A percentile compares a stretch with the other conserved stretches of the same genome.
Evolutionary conservation across 1,140 invertebrate genomes (phyloP).

Genomic region (Octopus sinensis): DNA sequence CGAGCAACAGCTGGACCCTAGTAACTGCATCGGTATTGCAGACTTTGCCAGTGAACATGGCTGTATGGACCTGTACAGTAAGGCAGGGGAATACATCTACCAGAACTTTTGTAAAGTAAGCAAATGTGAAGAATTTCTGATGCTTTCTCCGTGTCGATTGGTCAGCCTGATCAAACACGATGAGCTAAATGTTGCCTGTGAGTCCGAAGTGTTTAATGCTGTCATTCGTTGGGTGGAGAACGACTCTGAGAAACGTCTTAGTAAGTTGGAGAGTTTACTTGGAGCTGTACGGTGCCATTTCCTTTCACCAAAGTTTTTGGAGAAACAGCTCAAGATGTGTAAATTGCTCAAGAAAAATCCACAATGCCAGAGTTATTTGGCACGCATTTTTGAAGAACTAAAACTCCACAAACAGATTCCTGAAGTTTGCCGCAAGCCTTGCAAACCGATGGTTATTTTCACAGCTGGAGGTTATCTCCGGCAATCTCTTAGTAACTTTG

Average conservation of each 20-base stretch:
- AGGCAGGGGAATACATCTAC: constrained; percentile 85
- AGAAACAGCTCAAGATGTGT: constrained; percentile 87
- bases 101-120: constrained; percentile 86
- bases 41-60: constrained; percentile 89
- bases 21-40: constrained; percentile 87
- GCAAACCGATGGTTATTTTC: constrained; percentile 70
- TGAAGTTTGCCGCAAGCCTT: constrained; percentile 49
- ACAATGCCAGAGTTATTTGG: constrained; percentile 83
- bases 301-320: constrained; percentile 84
- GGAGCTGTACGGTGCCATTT: constrained; percentile 85
- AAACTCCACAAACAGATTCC: constrained; percentile 48
- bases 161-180: constrained; percentile 79
- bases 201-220: constrained; percentile 84
- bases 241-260: constrained; percentile 77
- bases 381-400: constrained; percentile 77
- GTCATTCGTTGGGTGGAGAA: constrained; percentile 86
- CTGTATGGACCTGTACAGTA: constrained; percentile 76
- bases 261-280: constrained; percentile 82
- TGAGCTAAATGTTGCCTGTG: constrained; percentile 84
- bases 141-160: constrained; percentile 74
- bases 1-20: constrained; percentile 85
- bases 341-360: constrained; percentile 77
- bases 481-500: constrained; percentile 80
- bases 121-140: constrained; percentile 85
- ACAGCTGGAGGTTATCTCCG: constrained; percentile 84